Percentiles rank a stretch among this genome's conserved stretches.
phyloP scores from a whole-genome alignment of 2,113 vertebrate genomes.

The Paralichthys olivaceus region DNA sequence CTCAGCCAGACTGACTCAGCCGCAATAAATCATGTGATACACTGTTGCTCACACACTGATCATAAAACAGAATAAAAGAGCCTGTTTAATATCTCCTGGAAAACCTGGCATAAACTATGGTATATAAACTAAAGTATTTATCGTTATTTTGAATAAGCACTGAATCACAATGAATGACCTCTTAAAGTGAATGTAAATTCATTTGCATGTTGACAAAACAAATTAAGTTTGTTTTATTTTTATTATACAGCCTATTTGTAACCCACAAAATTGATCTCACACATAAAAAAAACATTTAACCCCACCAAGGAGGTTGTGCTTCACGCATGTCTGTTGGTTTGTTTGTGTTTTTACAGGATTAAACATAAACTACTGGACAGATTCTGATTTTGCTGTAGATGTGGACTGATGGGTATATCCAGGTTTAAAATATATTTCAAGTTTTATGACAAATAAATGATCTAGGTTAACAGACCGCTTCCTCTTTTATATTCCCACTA shows the following conservation, averaged over 20 bases:
- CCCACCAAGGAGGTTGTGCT: too few relatives aligned
- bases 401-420: too few relatives aligned
- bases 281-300: background rate
- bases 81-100: background rate
- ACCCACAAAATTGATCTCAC: background rate
- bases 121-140: background rate
- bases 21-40: constrained; percentile 25
- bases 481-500: background rate
- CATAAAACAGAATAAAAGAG: constrained; percentile 11
- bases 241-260: background rate
- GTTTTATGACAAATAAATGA: background rate
- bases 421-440: too few relatives aligned
- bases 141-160: background rate
- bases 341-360: background rate
- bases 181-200: background rate
- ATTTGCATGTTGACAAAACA: background rate
- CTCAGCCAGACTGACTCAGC: constrained; percentile 17
- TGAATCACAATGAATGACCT: background rate
- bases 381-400: background rate
- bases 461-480: background rate
- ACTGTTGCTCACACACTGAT: constrained; percentile 10
- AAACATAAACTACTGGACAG: background rate
- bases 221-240: background rate
- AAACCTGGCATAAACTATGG: background rate
- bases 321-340: background rate